These are phyloP conservation scores for Eupithecia abbreviata DNA, from an alignment of 2,888 invertebrate species.

Conservation along the genomic window DNA sequence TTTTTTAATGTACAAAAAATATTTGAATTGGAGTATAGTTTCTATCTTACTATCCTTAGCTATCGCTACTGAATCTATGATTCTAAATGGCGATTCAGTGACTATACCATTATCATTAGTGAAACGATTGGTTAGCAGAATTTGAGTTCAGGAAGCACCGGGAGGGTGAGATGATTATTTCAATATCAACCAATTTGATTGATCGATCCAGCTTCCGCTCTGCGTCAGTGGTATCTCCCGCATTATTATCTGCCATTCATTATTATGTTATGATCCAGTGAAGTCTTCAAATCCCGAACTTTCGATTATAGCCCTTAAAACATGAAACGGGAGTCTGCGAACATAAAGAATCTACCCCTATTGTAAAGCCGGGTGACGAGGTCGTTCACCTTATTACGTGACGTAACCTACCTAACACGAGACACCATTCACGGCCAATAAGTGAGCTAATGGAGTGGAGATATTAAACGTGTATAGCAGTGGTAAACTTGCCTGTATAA, in stretches of 20 bases:
- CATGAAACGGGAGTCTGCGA: neutral
- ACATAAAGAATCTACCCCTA: neutral
- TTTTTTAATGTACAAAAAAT: too few relatives aligned
- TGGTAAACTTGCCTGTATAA: neutral
- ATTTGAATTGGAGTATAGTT: too few relatives aligned
- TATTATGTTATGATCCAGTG: neutral
- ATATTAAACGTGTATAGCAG: neutral
- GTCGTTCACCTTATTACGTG: neutral
- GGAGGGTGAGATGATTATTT: neutral
- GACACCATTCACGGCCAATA: neutral
- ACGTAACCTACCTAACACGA: slow-evolving; percentile 2
- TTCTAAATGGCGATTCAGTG: too few relatives aligned
- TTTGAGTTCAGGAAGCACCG: neutral
- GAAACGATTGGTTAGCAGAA: neutral
- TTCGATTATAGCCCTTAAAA: neutral
- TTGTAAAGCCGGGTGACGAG: neutral
- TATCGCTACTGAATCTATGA: too few relatives aligned
- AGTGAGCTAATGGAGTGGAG: neutral
- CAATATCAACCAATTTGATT: neutral
- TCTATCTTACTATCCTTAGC: too few relatives aligned
- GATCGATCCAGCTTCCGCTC: neutral
- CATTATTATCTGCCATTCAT: neutral
- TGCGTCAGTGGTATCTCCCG: neutral
- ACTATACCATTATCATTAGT: too few relatives aligned
- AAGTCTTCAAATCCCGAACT: neutral